Percentiles rank a stretch among this genome's conserved stretches.
These are phyloP conservation scores for Bombus superbus DNA, from an alignment of 1,140 invertebrate genomes.

Conservation along the genomic window DNA sequence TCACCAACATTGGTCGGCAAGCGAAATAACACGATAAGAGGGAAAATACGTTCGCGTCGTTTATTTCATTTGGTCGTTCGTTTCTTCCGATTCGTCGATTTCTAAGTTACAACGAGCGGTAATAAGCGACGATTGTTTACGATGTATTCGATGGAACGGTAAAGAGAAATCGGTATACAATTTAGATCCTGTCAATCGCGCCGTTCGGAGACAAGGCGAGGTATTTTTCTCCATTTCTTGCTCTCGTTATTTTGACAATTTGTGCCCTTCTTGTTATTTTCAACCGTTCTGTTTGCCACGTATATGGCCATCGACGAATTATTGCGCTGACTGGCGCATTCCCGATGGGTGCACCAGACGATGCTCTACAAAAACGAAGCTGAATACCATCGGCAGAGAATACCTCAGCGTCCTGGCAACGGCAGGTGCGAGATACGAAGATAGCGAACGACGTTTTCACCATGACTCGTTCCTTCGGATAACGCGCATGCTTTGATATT, in stretches of 20 bases:
- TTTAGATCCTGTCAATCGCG: slow-evolving; percentile 47
- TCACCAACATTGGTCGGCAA: no score
- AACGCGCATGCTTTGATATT: slow-evolving; percentile 61
- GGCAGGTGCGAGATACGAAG: slow-evolving; percentile 73
- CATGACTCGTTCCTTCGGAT: slow-evolving; percentile 57
- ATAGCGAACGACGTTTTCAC: slow-evolving; percentile 67
- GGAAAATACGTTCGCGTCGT: no score
- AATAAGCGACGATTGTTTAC: no score
- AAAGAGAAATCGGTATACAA: slow-evolving; percentile 43
- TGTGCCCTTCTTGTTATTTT: slow-evolving; percentile 58
- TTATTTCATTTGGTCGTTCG: no score
- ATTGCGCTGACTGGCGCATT: slow-evolving; percentile 45
- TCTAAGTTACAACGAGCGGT: no score
- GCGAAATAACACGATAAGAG: no score
- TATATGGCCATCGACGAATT: slow-evolving; percentile 65
- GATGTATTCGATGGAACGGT: no score
- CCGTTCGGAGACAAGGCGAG: neutral
- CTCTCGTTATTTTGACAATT: slow-evolving; percentile 62
- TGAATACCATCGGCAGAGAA: slow-evolving; percentile 53
- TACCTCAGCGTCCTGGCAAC: slow-evolving; percentile 54
- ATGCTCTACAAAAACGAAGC: slow-evolving; percentile 60
- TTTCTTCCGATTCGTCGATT: no score
- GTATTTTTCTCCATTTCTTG: slow-evolving; percentile 47
- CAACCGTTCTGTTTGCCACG: slow-evolving; percentile 11
- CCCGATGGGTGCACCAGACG: slow-evolving; percentile 35